These are phyloP conservation scores for Nipponacmea schrenckii DNA, from an alignment of 2,888 invertebrate species.

Conservation along the genomic window DNA sequence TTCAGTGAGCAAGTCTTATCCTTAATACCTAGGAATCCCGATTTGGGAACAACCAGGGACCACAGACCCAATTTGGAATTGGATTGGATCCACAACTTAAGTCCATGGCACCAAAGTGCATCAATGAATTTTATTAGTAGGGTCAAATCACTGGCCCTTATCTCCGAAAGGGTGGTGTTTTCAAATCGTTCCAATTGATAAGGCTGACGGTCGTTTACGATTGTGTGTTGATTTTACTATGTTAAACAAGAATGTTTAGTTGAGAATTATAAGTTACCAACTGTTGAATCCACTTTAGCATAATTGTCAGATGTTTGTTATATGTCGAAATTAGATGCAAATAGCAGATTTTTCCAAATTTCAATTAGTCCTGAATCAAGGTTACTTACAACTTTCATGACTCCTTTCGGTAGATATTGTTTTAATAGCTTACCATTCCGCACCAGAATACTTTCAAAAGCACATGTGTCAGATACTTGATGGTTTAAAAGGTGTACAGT, in stretches of 20 bases:
- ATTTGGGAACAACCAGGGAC: no score
- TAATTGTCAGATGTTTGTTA: conserved; percentile 20
- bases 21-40: no score
- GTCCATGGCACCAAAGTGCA: no score
- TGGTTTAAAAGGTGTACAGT: conserved; percentile 26
- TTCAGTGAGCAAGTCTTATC: no score
- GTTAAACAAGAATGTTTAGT: no score
- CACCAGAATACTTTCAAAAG: conserved; percentile 67
- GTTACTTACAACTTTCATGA: conserved; percentile 37
- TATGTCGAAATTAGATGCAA: conserved; percentile 27
- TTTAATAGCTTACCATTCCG: conserved; percentile 50
- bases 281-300: conserved; percentile 21
- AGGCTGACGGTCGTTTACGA: background rate
- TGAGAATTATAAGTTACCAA: conserved; percentile 21
- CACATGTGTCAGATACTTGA: conserved; percentile 48
- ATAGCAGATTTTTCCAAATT: conserved; percentile 25
- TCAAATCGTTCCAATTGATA: background rate
- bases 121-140: no score
- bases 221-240: conserved; percentile 1
- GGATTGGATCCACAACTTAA: no score
- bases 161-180: background rate
- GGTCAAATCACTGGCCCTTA: no score
- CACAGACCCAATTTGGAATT: no score
- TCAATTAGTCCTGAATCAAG: conserved; percentile 14
- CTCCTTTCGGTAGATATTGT: conserved; percentile 37